A percentile compares a stretch with the other conserved stretches of the same genome.
phyloP scores from a whole-genome alignment of 2,888 invertebrate genomes.

The Sericinus montela region DNA sequence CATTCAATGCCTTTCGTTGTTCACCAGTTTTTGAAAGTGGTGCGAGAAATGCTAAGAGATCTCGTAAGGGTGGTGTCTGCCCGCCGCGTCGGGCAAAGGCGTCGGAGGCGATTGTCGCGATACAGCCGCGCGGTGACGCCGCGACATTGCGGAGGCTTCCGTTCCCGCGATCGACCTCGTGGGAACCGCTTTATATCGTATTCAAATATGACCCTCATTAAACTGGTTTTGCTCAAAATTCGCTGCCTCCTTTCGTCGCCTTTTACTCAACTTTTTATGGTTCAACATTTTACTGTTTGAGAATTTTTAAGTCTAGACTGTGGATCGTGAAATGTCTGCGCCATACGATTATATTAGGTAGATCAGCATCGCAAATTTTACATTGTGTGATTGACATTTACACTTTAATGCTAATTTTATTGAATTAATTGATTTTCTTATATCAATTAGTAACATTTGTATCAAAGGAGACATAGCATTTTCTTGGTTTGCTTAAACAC shows the following conservation, averaged over 20 bases:
- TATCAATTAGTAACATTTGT: no score
- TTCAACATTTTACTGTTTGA: constrained; percentile 74
- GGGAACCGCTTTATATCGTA: constrained; percentile 77
- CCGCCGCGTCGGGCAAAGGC: constrained; percentile 39
- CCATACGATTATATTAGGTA: constrained; percentile 37
- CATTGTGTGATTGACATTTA: no score
- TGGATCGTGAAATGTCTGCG: constrained; percentile 40
- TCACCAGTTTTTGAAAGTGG: constrained; percentile 12
- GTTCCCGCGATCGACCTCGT: constrained; percentile 76
- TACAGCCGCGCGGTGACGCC: constrained; percentile 36
- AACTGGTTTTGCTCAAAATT: constrained; percentile 78
- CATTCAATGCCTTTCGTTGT: constrained; percentile 23
- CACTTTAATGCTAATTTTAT: no score
- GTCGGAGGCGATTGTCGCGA: constrained; percentile 35
- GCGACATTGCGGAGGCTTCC: constrained; percentile 68
- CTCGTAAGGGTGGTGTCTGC: constrained; percentile 29
- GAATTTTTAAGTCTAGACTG: constrained; percentile 63
- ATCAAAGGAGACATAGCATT: no score
- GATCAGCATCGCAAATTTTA: constrained; percentile 42
- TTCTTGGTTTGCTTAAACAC: no score
- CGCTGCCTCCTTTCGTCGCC: constrained; percentile 79
- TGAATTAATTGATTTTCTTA: no score
- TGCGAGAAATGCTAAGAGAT: constrained; percentile 22
- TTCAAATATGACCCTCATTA: constrained; percentile 80
- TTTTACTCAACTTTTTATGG: constrained; percentile 78